Conservation (phyloP, 2,888 invertebrate genomes). For the Lissocephala sabroskyi region DNA sequence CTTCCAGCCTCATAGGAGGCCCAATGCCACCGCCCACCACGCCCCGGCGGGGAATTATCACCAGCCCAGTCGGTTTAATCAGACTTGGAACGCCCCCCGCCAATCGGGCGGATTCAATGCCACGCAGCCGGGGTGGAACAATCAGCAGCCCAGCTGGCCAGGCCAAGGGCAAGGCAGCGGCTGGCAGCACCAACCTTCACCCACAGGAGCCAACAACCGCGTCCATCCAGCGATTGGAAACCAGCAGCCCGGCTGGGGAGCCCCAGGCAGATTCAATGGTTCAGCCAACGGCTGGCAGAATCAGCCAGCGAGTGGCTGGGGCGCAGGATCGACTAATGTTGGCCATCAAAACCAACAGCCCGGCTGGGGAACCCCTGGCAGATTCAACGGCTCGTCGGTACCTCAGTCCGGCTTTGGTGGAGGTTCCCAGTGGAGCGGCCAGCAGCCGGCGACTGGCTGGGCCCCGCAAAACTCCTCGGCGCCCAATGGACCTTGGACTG, state of each 20-base stretch:
- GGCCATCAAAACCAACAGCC: too few relatives aligned
- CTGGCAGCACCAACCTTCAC: neutral
- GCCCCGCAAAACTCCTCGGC: too few relatives aligned
- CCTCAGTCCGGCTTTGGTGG: too few relatives aligned
- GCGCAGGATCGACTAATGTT: too few relatives aligned
- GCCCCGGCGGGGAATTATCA: neutral
- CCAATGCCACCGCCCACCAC: constrained; percentile 26
- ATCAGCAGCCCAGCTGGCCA: neutral
- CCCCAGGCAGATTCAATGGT: neutral
- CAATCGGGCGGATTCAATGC: neutral
- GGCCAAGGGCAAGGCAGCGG: neutral
- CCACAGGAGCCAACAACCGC: neutral
- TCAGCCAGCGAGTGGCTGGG: too few relatives aligned
- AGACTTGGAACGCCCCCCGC: constrained; percentile 2
- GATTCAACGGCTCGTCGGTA: too few relatives aligned
- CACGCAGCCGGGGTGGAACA: neutral
- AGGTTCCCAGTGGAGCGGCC: too few relatives aligned
- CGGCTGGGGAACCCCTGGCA: too few relatives aligned
- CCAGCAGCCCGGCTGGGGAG: neutral
- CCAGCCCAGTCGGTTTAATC: constrained; percentile 2
- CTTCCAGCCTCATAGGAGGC: constrained; percentile 1
- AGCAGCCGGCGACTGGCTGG: too few relatives aligned
- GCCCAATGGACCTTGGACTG: too few relatives aligned
- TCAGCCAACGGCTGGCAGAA: too few relatives aligned
- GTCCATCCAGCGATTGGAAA: neutral